Evolutionary conservation across 1,140 invertebrate species (phyloP).

Genomic region (Leptopilina boulardi): DNA sequence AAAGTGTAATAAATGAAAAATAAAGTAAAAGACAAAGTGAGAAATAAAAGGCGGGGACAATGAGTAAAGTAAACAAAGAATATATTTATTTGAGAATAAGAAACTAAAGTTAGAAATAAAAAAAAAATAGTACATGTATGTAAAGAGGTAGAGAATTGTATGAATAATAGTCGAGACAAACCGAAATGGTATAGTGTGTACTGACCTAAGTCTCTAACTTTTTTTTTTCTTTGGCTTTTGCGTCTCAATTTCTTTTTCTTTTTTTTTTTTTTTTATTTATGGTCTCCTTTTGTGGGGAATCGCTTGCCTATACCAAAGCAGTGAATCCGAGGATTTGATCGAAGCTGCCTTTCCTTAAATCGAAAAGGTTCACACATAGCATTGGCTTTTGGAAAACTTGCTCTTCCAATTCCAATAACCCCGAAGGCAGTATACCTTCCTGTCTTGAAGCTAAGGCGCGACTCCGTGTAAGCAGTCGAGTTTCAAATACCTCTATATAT

Average conservation of each 20-base stretch:
- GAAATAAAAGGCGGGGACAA: too few species aligned
- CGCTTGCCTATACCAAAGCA: conserved; percentile 13
- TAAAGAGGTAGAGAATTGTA: conserved; percentile 37
- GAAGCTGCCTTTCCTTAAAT: conserved; percentile 38
- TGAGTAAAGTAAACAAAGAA: too few species aligned
- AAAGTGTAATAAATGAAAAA: conserved; percentile 34
- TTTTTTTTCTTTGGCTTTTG: conserved; percentile 8
- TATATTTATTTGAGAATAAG: too few species aligned
- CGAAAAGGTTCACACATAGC: conserved; percentile 23
- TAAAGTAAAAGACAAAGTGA: conserved; percentile 26
- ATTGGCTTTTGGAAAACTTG: conserved; percentile 35
- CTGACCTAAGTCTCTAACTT: conserved; percentile 28
- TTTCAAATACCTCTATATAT: neutral
- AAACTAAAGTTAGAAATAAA: too few species aligned
- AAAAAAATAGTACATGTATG: too few species aligned
- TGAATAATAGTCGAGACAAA: conserved; percentile 38
- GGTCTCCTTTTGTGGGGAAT: conserved; percentile 22
- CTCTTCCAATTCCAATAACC: conserved; percentile 19
- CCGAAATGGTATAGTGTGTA: conserved; percentile 23
- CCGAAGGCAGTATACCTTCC: conserved; percentile 18
- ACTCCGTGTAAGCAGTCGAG: conserved; percentile 5
- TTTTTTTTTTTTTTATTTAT: neutral
- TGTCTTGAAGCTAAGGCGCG: conserved; percentile 19
- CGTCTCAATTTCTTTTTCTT: neutral
- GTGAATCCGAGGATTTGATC: conserved; percentile 36